Evolutionary conservation across 2,113 vertebrate genomes (phyloP).

Genomic region (Macaca fascicularis): T2T-MFA8v1.1 NC_088381.1:156982501-156983000

Average conservation of each 20-base stretch:
- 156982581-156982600: background rate
- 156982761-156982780: background rate
- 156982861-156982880: slow-evolving; percentile 69
- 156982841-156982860: slow-evolving; percentile 66
- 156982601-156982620: background rate
- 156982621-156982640: background rate
- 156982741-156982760: background rate
- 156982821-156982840: background rate
- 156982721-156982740: background rate
- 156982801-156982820: slow-evolving; percentile 45
- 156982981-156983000: slow-evolving; percentile 76
- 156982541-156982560: background rate
- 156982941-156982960: slow-evolving; percentile 80
- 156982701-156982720: background rate
- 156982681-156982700: too few relatives aligned
- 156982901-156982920: slow-evolving; percentile 81
- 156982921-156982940: slow-evolving; percentile 75
- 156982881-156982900: slow-evolving; percentile 74
- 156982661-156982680: background rate
- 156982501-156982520: background rate
- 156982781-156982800: background rate
- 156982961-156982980: slow-evolving; percentile 74
- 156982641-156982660: background rate
- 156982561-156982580: background rate
- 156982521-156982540: background rate